Conservation (phyloP, 2,797 vertebrate genomes). For the Neosilurus hyrtlii region DNA sequence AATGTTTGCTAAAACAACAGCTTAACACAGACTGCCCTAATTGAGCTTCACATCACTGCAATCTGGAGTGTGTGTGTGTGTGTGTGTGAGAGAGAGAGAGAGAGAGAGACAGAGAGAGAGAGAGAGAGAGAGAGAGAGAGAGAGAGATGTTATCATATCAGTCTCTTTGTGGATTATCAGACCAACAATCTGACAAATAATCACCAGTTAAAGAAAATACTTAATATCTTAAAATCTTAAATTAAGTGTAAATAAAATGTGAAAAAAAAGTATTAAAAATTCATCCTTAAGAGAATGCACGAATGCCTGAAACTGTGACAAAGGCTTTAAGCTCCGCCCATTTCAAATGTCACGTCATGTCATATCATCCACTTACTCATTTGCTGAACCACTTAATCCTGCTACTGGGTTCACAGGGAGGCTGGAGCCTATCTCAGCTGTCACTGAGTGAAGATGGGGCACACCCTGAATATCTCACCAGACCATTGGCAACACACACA, state of each 20-base stretch:
- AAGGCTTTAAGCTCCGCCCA: background rate
- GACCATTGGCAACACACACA: too few relatives aligned
- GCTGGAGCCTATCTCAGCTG: too few relatives aligned
- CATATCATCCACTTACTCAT: background rate
- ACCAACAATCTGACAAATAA: conserved; percentile 6
- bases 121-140: background rate
- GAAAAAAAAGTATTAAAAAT: background rate
- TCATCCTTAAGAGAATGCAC: too few relatives aligned
- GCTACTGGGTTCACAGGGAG: too few relatives aligned
- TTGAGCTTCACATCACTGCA: conserved; percentile 38
- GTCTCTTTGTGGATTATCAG: background rate
- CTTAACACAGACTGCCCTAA: conserved; percentile 42
- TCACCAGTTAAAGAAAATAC: background rate
- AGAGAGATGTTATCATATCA: conserved; percentile 19
- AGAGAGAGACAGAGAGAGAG: background rate
- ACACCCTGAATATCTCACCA: too few relatives aligned
- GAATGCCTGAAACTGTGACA: background rate
- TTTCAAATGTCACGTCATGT: background rate
- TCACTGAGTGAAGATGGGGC: too few relatives aligned
- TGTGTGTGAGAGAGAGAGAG: background rate
- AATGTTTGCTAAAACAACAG: conserved; percentile 57
- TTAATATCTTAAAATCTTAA: background rate
- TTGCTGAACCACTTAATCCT: too few relatives aligned
- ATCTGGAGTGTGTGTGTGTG: background rate
- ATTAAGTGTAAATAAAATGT: background rate